Base-by-base conservation (phyloP, 2,888 invertebrate species). In the Lochmaea crataegi region DNA sequence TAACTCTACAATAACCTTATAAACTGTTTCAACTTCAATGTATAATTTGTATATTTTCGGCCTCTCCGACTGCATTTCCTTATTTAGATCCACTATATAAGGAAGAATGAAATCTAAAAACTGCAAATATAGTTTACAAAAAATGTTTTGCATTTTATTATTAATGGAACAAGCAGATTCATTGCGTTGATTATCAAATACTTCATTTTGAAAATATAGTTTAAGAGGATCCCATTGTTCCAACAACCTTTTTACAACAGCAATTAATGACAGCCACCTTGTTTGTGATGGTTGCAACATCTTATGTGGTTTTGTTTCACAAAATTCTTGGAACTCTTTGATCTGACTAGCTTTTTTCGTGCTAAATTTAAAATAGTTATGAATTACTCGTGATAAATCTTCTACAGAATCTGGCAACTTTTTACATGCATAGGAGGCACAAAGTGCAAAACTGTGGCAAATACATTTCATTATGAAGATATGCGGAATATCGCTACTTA, bases 261-360 rank as follows among this genome's bases (percentile, higher is more conserved):
- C 11, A 22, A 48, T 14, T 53, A 71, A 26, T 60, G 71, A 74
- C 51, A 74, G 45, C 71, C 74, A 74, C 42, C 74, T 57, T 48
- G 74, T 71, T 68, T 71, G 64, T n/a, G 68, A 67, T 64, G 71
- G 71, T 26, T 61, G 68, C 22, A 74, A 61, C 22, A 74, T 60
- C 51, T 72, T 74, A 42, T 74, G 72, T 41, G 57, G 61, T 18
- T 32, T 56, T n/a, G 14, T n/a, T n/a, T 51, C 51, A n/a, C 51
- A 51, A n/a, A 51, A 16, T 14, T 14, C n/a, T 51, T 51, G 51
- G n/a, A 51, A 51, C n/a, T 51, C 51, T 51, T 51, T 51, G n/a
- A 51, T n/a, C n/a, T 51, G 14, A n/a, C n/a, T n/a, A 51, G 51
- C n/a, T 51, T 51, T 51, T 51, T 51, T 14, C 14, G 51, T 14